A percentile compares a stretch with the other conserved stretches of the same genome.
phyloP scores from a whole-genome alignment of 2,113 vertebrate genomes.

The Calonectris borealis region DNA sequence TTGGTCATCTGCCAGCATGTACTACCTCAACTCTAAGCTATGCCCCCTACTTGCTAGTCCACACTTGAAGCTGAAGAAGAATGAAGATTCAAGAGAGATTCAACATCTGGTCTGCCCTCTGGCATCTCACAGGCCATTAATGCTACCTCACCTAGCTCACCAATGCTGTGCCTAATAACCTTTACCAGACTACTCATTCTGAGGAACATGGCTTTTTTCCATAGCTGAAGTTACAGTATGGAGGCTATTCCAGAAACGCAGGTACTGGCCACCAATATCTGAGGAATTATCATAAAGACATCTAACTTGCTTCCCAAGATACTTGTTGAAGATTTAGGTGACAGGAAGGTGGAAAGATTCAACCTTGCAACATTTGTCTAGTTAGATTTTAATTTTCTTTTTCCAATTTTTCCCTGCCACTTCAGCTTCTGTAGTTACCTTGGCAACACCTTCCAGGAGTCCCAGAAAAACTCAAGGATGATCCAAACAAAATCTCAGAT shows the following conservation, averaged over 20 bases:
- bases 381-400: not conserved
- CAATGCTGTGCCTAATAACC: not conserved
- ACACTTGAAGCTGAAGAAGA: not conserved
- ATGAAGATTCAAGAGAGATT: not conserved
- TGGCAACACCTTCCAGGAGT: not conserved
- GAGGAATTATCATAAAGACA: not conserved
- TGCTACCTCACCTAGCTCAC: not conserved
- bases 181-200: not conserved
- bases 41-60: not conserved
- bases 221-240: not conserved
- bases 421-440: not conserved
- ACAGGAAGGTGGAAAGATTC: not conserved
- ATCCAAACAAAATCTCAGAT: not conserved
- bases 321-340: not conserved
- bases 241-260: not conserved
- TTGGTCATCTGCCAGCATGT: not conserved
- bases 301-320: not conserved
- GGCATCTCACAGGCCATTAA: not conserved
- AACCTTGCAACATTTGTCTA: not conserved
- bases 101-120: not conserved
- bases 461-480: not conserved
- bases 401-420: not conserved
- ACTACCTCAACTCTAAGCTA: not conserved
- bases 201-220: not conserved
- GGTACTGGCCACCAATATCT: not conserved